Conservation (phyloP, 2,888 invertebrate species). For the Phasia obesa region DNA sequence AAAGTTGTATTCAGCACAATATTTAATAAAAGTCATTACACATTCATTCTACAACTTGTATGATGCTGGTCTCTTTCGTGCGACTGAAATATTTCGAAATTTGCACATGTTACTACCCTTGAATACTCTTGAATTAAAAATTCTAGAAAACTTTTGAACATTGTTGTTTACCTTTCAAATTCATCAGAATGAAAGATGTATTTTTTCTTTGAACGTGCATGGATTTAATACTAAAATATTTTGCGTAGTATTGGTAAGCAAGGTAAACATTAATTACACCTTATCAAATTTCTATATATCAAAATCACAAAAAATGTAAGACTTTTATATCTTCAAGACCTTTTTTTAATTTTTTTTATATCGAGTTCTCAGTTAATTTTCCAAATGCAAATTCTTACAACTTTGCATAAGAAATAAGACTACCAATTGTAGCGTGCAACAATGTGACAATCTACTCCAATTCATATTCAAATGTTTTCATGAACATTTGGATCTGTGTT, state of each 20-base stretch:
- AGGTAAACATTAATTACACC: neutral
- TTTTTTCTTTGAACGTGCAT: conserved; percentile 40
- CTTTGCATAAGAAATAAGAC: neutral
- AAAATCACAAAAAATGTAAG: neutral
- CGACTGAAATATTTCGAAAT: conserved; percentile 1
- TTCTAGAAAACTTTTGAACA: conserved; percentile 29
- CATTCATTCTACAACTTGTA: neutral
- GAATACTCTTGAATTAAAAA: conserved; percentile 46
- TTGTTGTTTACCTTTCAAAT: conserved; percentile 43
- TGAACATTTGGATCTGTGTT: conserved; percentile 41
- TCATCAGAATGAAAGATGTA: neutral
- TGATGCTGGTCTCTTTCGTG: neutral
- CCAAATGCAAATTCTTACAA: neutral
- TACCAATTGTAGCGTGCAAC: conserved; percentile 16
- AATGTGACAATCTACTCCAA: conserved; percentile 44
- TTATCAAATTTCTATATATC: too few relatives aligned
- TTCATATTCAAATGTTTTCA: conserved; percentile 55
- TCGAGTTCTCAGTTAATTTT: neutral
- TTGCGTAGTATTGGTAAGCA: neutral
- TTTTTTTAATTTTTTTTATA: neutral
- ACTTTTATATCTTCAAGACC: too few relatives aligned
- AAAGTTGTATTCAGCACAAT: conserved; percentile 3
- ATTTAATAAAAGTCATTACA: conserved; percentile 36
- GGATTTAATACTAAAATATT: neutral
- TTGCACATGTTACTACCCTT: conserved; percentile 24